phyloP scores from a whole-genome alignment of 2,113 vertebrate species.

The Dasyornis broadbenti region DNA sequence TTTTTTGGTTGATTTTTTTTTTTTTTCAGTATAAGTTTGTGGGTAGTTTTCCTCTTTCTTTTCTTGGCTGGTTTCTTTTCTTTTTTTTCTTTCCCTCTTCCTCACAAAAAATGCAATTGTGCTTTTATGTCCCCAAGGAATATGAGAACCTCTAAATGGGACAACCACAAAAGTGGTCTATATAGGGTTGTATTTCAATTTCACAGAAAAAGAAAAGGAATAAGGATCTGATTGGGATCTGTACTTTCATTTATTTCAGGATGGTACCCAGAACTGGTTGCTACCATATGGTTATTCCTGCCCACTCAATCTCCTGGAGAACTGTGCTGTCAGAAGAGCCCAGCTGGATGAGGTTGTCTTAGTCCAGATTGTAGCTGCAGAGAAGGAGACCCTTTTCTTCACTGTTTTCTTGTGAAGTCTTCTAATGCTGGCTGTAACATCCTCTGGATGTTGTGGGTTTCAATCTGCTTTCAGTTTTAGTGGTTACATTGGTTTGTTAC shows the following conservation, averaged over 20 bases:
- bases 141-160: background rate
- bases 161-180: background rate
- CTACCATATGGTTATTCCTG: background rate
- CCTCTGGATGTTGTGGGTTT: conserved; percentile 12
- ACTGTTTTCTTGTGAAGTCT: background rate
- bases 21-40: background rate
- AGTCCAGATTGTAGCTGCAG: background rate
- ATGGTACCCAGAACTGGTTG: background rate
- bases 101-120: background rate
- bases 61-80: background rate
- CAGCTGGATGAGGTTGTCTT: background rate
- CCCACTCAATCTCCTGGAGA: background rate
- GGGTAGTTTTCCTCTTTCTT: background rate
- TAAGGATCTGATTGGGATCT: background rate
- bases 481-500: background rate
- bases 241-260: background rate
- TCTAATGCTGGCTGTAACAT: background rate
- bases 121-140: background rate
- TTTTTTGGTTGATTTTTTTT: too few species aligned
- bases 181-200: background rate
- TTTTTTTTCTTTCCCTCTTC: background rate
- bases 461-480: conserved; percentile 38
- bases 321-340: background rate
- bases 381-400: background rate
- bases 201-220: background rate